Conservation (phyloP, 2,797 vertebrate species). For the Takifugu ocellatus region DNA sequence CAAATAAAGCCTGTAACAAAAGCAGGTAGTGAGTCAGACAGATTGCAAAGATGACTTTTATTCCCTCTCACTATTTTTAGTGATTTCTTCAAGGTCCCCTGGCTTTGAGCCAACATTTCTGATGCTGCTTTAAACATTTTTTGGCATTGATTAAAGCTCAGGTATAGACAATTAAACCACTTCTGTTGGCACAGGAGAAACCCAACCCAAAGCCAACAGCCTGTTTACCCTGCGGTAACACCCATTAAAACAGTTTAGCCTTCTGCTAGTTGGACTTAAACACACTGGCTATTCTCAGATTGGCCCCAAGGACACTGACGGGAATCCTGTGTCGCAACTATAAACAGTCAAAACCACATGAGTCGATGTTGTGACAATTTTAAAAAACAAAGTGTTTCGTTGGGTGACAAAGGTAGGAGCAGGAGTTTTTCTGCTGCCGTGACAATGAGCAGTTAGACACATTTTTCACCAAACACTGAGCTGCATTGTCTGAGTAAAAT, state of each 20-base stretch:
- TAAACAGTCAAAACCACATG: slow-evolving; percentile 47
- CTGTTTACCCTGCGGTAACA: slow-evolving; percentile 55
- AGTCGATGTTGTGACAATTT: slow-evolving; percentile 34
- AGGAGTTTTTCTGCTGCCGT: neutral
- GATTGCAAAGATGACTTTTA: slow-evolving; percentile 7
- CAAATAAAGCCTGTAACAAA: slow-evolving; percentile 23
- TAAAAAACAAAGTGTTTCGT: slow-evolving; percentile 14
- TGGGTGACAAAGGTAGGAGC: slow-evolving; percentile 11
- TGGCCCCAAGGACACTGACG: slow-evolving; percentile 47
- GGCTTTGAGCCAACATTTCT: slow-evolving; percentile 51
- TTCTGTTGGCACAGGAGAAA: slow-evolving; percentile 69
- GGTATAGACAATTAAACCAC: slow-evolving; percentile 68
- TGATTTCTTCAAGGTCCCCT: slow-evolving; percentile 56
- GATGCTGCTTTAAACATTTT: slow-evolving; percentile 60
- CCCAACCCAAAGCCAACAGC: slow-evolving; percentile 48
- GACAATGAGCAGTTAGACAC: slow-evolving; percentile 11
- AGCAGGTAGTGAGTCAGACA: slow-evolving; percentile 8
- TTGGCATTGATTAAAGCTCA: slow-evolving; percentile 70
- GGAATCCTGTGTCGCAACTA: slow-evolving; percentile 49
- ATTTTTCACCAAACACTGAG: slow-evolving; percentile 10
- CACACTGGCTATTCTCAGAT: slow-evolving; percentile 43
- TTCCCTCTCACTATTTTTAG: slow-evolving; percentile 35
- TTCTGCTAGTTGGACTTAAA: slow-evolving; percentile 32
- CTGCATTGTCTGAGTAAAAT: slow-evolving; percentile 25
- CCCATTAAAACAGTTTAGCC: slow-evolving; percentile 60